These are phyloP conservation scores for Tretioscincus oriximinensis DNA, from an alignment of 2,113 vertebrate genomes.

Conservation along the genomic window DNA sequence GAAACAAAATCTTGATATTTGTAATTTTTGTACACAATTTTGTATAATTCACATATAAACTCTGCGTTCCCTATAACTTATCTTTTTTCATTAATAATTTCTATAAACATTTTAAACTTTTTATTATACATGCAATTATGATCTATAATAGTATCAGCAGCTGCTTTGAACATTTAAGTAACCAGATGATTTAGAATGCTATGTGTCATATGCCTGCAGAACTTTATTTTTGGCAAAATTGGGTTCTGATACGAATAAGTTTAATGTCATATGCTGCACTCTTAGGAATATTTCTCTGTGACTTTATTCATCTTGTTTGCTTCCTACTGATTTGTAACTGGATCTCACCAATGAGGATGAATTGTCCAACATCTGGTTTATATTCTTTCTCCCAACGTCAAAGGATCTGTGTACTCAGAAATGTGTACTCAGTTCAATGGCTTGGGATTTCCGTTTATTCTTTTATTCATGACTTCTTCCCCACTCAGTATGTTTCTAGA, in stretches of 20 bases:
- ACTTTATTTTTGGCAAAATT: constrained; percentile 16
- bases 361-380: constrained; percentile 19
- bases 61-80: no score
- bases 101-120: no score
- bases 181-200: constrained; percentile 2
- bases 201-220: not conserved
- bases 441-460: not conserved
- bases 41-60: no score
- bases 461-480: constrained; percentile 17
- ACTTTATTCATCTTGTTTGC: not conserved
- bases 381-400: not conserved
- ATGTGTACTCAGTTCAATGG: not conserved
- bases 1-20: no score
- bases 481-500: not conserved
- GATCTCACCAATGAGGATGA: constrained; percentile 21
- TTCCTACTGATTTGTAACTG: constrained; percentile 28
- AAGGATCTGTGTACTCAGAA: not conserved
- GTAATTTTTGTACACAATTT: no score
- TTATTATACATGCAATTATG: no score
- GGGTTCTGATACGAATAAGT: constrained; percentile 8
- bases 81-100: no score
- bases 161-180: not conserved
- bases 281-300: not conserved
- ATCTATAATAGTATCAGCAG: not conserved
- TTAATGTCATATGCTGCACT: not conserved